These are phyloP conservation scores for Drosophila arawakana DNA, from an alignment of 1,140 invertebrate species.

Conservation along the genomic window DNA sequence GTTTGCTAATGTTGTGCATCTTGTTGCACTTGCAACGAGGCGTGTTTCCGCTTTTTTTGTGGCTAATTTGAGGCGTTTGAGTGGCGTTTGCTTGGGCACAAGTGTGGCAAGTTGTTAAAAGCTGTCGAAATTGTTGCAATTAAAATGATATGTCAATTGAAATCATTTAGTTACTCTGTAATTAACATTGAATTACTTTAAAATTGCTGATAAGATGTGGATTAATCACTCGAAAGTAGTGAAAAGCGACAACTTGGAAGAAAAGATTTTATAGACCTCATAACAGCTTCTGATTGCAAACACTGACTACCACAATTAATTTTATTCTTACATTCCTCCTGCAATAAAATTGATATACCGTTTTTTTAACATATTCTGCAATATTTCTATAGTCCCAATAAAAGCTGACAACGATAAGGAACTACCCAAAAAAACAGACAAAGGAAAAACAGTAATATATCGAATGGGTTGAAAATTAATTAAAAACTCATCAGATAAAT, in stretches of 20 bases:
- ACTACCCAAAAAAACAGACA: slow-evolving; percentile 18
- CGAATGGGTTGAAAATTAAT: slow-evolving; percentile 69
- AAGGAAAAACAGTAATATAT: no score
- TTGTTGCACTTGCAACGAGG: slow-evolving; percentile 22
- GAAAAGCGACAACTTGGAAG: no score
- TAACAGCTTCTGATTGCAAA: no score
- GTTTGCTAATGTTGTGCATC: slow-evolving; percentile 23
- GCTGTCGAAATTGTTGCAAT: background rate
- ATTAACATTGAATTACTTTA: no score
- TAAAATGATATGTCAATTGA: background rate
- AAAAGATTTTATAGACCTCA: no score
- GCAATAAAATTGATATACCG: background rate
- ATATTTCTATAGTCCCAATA: slow-evolving; percentile 8
- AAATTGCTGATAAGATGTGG: no score
- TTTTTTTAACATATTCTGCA: background rate
- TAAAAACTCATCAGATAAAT: slow-evolving; percentile 81
- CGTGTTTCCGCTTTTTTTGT: slow-evolving; percentile 52
- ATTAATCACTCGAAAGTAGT: no score
- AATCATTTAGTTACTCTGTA: background rate
- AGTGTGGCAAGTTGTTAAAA: background rate
- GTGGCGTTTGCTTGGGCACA: slow-evolving; percentile 19
- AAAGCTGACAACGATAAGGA: slow-evolving; percentile 38
- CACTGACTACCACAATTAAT: no score
- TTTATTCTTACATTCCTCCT: background rate
- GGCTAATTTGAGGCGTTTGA: slow-evolving; percentile 67